Conservation (phyloP, 1,140 invertebrate genomes). For the Drosophila sulfurigaster region DNA sequence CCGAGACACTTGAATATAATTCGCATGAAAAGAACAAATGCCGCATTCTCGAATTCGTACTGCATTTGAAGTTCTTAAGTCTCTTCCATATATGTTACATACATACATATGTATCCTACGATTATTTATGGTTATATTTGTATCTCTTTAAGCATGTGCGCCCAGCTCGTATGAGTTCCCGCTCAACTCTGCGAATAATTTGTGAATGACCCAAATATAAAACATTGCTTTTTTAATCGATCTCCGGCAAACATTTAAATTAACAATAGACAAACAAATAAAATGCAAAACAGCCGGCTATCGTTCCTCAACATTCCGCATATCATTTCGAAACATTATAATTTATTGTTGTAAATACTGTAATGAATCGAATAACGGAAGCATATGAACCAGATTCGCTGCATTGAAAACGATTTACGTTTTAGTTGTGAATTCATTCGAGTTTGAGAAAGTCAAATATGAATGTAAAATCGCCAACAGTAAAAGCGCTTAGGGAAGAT, state of each 20-base stretch:
- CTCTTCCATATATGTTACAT: not conserved
- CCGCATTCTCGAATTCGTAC: not conserved
- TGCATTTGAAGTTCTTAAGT: slow-evolving; percentile 42
- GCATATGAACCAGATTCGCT: slow-evolving; percentile 1
- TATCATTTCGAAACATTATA: slow-evolving; percentile 31
- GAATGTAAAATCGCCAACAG: not conserved
- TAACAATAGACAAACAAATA: slow-evolving; percentile 23
- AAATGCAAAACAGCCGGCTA: slow-evolving; percentile 25
- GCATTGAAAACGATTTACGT: slow-evolving; percentile 13
- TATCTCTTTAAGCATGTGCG: slow-evolving; percentile 26
- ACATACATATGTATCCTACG: not conserved
- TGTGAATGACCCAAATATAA: slow-evolving; percentile 32
- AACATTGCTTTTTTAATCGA: slow-evolving; percentile 23
- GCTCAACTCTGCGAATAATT: slow-evolving; percentile 37
- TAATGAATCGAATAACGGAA: slow-evolving; percentile 1
- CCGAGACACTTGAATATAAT: slow-evolving; percentile 38
- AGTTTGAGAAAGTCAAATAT: slow-evolving; percentile 1
- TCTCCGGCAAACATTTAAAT: slow-evolving; percentile 19
- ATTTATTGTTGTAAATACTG: slow-evolving; percentile 44
- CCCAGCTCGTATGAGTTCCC: slow-evolving; percentile 1
- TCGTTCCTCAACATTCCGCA: slow-evolving; percentile 20
- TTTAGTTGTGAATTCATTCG: not conserved
- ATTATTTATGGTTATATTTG: slow-evolving; percentile 31
- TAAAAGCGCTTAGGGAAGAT: slow-evolving; percentile 2
- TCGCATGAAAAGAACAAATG: slow-evolving; percentile 44